Conservation (phyloP, 2,888 invertebrate species). For the Drymonia ruficornis region DNA sequence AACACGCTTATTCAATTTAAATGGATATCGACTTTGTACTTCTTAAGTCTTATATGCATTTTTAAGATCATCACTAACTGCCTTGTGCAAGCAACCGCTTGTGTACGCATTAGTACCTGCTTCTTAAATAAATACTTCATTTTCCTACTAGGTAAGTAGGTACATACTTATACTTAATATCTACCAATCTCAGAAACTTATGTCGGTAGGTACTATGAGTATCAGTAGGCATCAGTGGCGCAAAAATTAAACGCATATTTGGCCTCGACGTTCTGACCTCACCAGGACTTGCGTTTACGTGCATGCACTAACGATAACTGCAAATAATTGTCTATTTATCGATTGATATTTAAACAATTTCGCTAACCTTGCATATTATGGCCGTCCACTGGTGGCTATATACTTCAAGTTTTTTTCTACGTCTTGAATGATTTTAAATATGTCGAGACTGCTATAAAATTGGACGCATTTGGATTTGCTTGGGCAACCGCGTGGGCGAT, state of each 20-base stretch:
- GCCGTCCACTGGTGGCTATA: not conserved
- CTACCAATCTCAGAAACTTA: too few species aligned
- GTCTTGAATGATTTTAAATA: slow-evolving; percentile 14
- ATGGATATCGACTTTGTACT: too few species aligned
- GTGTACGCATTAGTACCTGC: too few species aligned
- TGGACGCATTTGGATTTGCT: slow-evolving; percentile 33
- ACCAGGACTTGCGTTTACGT: slow-evolving; percentile 1
- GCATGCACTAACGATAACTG: slow-evolving; percentile 4
- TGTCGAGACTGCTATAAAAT: slow-evolving; percentile 35
- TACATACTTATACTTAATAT: too few species aligned
- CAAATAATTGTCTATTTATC: slow-evolving; percentile 6
- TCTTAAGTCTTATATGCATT: too few species aligned
- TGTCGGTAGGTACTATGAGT: too few species aligned
- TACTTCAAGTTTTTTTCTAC: not conserved
- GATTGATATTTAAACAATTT: not conserved
- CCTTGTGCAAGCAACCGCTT: too few species aligned
- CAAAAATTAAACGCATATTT: not conserved
- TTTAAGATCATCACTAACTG: too few species aligned
- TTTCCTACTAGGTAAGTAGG: too few species aligned
- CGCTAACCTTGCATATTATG: not conserved
- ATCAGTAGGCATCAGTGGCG: not conserved
- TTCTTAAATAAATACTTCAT: too few species aligned
- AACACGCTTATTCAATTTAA: too few species aligned
- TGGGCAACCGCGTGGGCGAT: slow-evolving; percentile 11
- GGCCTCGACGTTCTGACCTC: slow-evolving; percentile 7